Base-by-base conservation (phyloP, 2,888 invertebrate species). In the Cylloceria caligata region DNA sequence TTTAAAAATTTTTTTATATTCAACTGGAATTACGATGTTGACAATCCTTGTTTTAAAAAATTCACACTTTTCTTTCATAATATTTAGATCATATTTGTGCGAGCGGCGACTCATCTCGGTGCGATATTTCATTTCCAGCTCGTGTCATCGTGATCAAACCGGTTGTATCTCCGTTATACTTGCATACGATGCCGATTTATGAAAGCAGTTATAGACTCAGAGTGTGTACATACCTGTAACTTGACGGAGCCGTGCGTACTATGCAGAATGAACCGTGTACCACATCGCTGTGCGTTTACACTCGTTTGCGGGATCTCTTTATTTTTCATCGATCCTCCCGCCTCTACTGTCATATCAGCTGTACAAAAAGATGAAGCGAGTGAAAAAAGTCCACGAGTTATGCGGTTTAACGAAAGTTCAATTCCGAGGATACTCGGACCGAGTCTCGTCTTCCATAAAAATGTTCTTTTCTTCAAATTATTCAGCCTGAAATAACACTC, bases 151-250 rank as follows among this genome's bases (percentile, higher is more conserved):
- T 55, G 39, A n/a, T 30, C 11, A 75, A 80, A 80, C 80, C 80
- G 75, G 80, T 80, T 75, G 71, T 57, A 75, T 47, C 69, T 75
- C 71, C 75, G 75, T 80, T 80, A 80, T 80, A n/a, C n/a, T 80
- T 80, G 75, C 75, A 65, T 65, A 71, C 71, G 75, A 65, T 75
- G 64, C 75, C 65, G 80, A 80, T 75, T 80, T 71, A 75, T 52
- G 36, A 71, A 75, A 68, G 64, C 80, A 65, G 69, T 57, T 71
- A 57, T 34, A 57, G 64, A 52, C 45, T 42, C 19, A 55, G 21
- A 24, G 16, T 55, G 67, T 30, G 19, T 19, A 60, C 11, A 27
- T 19, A 49, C 19, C 34, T 27, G 39, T 49, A 68, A 21, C 3
- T 36, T 36, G 55, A 47, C n/a, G 19, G 5, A 19, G 0, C 47